Conservation (phyloP, 2,113 vertebrate genomes). For the Psilopsiagon aurifrons region DNA sequence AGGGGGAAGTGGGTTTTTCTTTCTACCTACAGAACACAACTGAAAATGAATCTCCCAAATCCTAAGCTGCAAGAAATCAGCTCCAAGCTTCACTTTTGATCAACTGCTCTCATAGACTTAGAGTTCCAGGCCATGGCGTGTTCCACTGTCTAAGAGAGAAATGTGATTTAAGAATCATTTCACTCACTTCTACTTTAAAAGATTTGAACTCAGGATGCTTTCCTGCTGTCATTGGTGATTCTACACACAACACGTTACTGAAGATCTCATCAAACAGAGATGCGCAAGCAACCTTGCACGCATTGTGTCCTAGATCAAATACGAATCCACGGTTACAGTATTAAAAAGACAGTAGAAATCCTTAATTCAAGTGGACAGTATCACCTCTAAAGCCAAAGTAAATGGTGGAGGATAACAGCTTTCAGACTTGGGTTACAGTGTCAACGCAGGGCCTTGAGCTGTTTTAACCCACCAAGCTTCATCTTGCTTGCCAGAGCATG, state of each 20-base stretch:
- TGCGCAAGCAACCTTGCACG: not conserved
- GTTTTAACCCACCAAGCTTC: constrained; percentile 78
- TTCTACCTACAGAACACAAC: not conserved
- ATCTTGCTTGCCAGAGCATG: constrained; percentile 79
- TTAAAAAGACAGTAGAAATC: constrained; percentile 64
- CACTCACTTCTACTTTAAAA: not conserved
- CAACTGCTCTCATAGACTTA: not conserved
- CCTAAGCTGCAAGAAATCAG: not conserved
- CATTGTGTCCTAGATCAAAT: constrained; percentile 51
- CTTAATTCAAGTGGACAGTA: constrained; percentile 65
- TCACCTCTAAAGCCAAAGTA: constrained; percentile 70
- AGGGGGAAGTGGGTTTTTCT: not conserved
- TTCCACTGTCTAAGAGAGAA: not conserved
- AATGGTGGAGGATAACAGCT: constrained; percentile 72
- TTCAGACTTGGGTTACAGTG: constrained; percentile 71
- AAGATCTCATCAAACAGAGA: constrained; percentile 29
- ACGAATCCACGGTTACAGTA: constrained; percentile 50
- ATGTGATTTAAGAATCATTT: constrained; percentile 12
- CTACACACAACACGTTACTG: constrained; percentile 1
- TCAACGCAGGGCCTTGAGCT: constrained; percentile 70
- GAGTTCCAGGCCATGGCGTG: not conserved
- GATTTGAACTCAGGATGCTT: constrained; percentile 20
- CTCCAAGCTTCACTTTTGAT: constrained; percentile 23
- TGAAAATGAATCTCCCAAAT: constrained; percentile 27
- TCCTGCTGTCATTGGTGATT: constrained; percentile 3